phyloP scores from a whole-genome alignment of 2,888 invertebrate genomes.

The Synanthedon myopaeformis region DNA sequence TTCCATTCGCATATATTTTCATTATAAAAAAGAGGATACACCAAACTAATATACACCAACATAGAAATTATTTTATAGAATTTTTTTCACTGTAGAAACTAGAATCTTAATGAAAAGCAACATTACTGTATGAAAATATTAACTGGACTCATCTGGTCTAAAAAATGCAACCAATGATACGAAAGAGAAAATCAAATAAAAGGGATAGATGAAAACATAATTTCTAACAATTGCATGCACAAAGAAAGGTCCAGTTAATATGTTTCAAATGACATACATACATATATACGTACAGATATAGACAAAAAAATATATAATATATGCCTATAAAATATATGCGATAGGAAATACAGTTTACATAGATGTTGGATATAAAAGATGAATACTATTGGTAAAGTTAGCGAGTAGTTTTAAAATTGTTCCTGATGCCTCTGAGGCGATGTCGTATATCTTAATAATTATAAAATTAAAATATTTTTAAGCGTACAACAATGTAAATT shows the following conservation, averaged over 20 bases:
- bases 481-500: constrained; percentile 48
- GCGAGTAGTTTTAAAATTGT: constrained; percentile 65
- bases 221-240: too few species aligned
- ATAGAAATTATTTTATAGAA: constrained; percentile 1
- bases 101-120: constrained; percentile 10
- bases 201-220: too few species aligned
- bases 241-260: background rate
- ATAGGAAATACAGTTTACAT: constrained; percentile 44
- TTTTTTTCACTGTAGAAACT: constrained; percentile 8
- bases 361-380: constrained; percentile 41
- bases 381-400: constrained; percentile 54
- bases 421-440: constrained; percentile 69
- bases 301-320: constrained; percentile 13
- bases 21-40: constrained; percentile 24
- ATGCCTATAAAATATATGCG: constrained; percentile 50
- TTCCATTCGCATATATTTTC: constrained; percentile 64
- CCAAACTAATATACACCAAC: constrained; percentile 32
- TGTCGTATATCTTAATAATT: constrained; percentile 57
- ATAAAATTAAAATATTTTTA: constrained; percentile 41
- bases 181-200: too few species aligned
- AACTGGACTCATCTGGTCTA: background rate
- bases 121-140: constrained; percentile 1
- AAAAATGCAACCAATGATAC: too few species aligned
- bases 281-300: constrained; percentile 4
- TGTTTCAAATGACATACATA: constrained; percentile 7